Conservation (phyloP, 2,888 invertebrate species). For the Escarpia spicata region DNA sequence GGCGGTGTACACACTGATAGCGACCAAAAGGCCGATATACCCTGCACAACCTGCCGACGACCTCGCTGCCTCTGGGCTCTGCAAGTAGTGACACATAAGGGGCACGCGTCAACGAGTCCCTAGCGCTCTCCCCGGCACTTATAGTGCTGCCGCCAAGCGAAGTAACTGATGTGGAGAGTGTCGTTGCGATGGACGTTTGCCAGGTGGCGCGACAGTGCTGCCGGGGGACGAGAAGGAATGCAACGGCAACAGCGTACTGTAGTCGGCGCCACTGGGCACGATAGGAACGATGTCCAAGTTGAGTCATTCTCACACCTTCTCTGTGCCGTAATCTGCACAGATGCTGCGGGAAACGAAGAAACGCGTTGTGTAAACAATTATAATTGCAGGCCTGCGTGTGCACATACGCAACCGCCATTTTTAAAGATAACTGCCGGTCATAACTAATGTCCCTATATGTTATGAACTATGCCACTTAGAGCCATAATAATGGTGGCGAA, state of each 20-base stretch:
- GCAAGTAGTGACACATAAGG: not conserved
- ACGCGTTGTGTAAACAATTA: not conserved
- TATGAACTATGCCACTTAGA: too few species aligned
- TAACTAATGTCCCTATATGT: too few species aligned
- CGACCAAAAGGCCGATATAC: not conserved
- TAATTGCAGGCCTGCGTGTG: too few species aligned
- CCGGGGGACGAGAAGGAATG: constrained; percentile 85
- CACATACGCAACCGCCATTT: too few species aligned
- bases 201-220: constrained; percentile 87
- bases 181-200: constrained; percentile 86
- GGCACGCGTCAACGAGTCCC: not conserved
- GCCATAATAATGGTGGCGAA: too few species aligned
- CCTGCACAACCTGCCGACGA: not conserved
- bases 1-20: not conserved
- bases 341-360: not conserved
- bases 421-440: too few species aligned
- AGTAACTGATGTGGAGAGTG: constrained; percentile 91
- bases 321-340: constrained; percentile 43
- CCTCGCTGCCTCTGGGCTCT: not conserved
- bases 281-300: constrained; percentile 37
- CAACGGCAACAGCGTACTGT: constrained; percentile 33
- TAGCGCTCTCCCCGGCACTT: not conserved
- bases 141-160: constrained; percentile 60
- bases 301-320: constrained; percentile 40
- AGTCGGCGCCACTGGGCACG: constrained; percentile 39